Conservation (phyloP, 2,797 vertebrate genomes). For the Podarcis siculus region DNA sequence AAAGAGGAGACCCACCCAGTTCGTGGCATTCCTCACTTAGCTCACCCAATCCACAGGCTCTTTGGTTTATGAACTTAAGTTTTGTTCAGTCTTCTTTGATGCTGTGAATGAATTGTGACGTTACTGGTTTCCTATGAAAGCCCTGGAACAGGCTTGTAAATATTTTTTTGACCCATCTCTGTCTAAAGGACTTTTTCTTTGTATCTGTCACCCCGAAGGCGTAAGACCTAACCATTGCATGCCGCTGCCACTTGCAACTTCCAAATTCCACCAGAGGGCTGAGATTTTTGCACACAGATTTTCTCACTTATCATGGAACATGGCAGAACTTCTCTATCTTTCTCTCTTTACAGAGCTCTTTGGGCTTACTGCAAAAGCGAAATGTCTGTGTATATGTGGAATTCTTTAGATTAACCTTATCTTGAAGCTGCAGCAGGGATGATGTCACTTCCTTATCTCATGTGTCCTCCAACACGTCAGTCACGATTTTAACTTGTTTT, state of each 20-base stretch:
- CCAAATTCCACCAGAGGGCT: background rate
- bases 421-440: background rate
- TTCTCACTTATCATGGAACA: background rate
- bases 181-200: background rate
- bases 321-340: background rate
- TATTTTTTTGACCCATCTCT: too few species aligned
- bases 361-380: background rate
- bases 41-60: too few species aligned
- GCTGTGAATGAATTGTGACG: background rate
- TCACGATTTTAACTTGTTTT: background rate
- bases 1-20: too few species aligned
- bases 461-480: background rate
- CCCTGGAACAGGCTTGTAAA: too few species aligned
- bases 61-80: too few species aligned
- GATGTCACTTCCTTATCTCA: background rate
- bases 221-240: background rate
- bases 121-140: background rate
- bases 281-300: background rate
- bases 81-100: too few species aligned
- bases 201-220: background rate
- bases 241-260: background rate
- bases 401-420: background rate
- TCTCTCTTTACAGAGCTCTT: too few species aligned
- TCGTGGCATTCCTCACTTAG: too few species aligned
- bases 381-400: background rate